phyloP scores from a whole-genome alignment of 2,797 vertebrate species.

The Liasis olivaceus region DNA sequence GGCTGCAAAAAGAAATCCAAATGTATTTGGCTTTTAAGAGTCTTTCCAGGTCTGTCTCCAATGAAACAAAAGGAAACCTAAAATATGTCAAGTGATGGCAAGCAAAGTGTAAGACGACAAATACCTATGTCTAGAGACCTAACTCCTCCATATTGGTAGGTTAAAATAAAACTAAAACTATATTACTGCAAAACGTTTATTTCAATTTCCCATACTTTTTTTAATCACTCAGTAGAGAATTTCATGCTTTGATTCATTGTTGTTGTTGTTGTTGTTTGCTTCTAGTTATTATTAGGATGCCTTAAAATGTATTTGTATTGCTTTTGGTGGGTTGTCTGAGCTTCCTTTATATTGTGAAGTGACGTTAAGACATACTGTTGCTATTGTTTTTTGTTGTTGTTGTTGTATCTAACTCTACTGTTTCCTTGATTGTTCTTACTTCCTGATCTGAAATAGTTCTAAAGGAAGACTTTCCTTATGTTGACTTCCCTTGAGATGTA shows the following conservation, averaged over 20 bases:
- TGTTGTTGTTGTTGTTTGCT: not conserved
- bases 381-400: not conserved
- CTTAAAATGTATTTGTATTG: not conserved
- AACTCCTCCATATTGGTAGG: not conserved
- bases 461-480: not conserved
- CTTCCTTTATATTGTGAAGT: not conserved
- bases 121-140: not conserved
- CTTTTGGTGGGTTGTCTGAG: not conserved
- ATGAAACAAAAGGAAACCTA: not conserved
- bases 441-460: not conserved
- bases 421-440: not conserved
- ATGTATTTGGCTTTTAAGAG: not conserved
- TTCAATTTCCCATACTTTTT: not conserved
- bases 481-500: not conserved
- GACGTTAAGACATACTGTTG: not conserved
- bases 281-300: not conserved
- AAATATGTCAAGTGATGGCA: not conserved
- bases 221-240: not conserved
- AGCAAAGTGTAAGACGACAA: not conserved
- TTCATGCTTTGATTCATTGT: not conserved
- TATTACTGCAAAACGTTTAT: not conserved
- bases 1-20: not conserved
- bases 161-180: not conserved
- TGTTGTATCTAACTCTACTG: not conserved
- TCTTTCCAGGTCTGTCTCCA: not conserved